Base-by-base conservation (phyloP, 2,888 invertebrate species). In the Aphodius sticticus region DNA sequence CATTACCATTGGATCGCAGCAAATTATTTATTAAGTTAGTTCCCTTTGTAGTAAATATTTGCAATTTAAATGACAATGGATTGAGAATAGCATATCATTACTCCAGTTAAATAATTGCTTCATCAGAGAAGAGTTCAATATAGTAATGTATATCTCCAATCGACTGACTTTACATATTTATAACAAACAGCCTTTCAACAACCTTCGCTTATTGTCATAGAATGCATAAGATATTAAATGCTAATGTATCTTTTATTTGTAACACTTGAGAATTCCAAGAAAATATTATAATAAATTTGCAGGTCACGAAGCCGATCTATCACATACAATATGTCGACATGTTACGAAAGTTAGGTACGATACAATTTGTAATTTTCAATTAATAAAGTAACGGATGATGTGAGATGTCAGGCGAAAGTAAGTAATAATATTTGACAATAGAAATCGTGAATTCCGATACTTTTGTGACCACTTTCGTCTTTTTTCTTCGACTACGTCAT, bases 211-310 rank as follows among this genome's bases (percentile, higher is more conserved):
- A 53, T 53, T 53, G 53, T 53, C 53, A 12, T 53, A 53, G 53
- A 53, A 53, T 53, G 53, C 53, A 53, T 53, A 53, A 53, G 53
- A 53, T 53, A 53, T 53, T 53, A 53, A 53, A 53, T 53, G 53
- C 53, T 53, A 53, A 53, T 53, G 7, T 53, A 53, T 53, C 53
- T 53, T 5, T 53, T 53, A 53, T 53, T 53, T 53, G 53, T 53
- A 53, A 53, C 53, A 53, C 53, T 53, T 53, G 53, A 53, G 53
- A 53, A 53, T 53, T 53, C 53, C 12, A 9, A 53, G 53, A 53
- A 53, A 53, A 9, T 53, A 53, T 53, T 53, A 12, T 53, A 53
- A 53, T 53, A 53, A 53, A 12, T 53, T 53, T 53, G 12, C 53
- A 53, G 53, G 12, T 53, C 53, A 53, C 53, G 53, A 53, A 53